These are phyloP conservation scores for Cyclura pinguis DNA, from an alignment of 2,797 vertebrate genomes.

Conservation along the genomic window DNA sequence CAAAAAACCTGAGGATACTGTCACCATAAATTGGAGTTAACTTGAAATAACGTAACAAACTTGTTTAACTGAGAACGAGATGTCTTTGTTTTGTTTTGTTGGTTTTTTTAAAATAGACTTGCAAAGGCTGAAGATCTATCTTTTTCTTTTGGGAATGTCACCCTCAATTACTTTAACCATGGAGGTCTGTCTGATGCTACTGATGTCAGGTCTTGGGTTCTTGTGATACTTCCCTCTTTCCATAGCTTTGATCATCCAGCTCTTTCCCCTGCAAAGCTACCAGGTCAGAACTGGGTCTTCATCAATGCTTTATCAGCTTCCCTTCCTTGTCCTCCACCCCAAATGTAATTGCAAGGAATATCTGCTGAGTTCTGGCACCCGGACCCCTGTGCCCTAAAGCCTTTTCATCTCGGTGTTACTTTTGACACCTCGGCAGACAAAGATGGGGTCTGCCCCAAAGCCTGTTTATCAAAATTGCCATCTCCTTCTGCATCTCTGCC, in stretches of 20 bases:
- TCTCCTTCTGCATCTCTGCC: slow-evolving; percentile 17
- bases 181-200: background rate
- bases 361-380: slow-evolving; percentile 38
- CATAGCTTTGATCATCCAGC: background rate
- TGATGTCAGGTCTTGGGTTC: background rate
- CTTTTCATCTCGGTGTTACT: slow-evolving; percentile 18
- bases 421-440: background rate
- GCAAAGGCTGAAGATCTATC: background rate
- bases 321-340: background rate
- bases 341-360: slow-evolving; percentile 1
- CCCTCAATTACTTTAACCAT: background rate
- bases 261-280: background rate
- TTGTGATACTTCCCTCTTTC: background rate
- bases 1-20: too few relatives aligned
- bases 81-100: too few relatives aligned
- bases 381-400: background rate
- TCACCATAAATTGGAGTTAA: too few relatives aligned
- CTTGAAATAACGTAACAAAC: too few relatives aligned
- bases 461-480: rapidly evolving
- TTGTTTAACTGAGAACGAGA: too few relatives aligned
- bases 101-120: background rate
- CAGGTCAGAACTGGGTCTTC: slow-evolving; percentile 56
- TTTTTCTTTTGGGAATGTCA: background rate
- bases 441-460: background rate
- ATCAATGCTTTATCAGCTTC: slow-evolving; percentile 36